Evolutionary conservation across 2,113 vertebrate genomes (phyloP).

Genomic region (Bos taurus): ARS-UCD2.0 NC_037352.1:38037501-38038000

Average conservation of each 20-base stretch:
- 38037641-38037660: neutral
- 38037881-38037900: no score
- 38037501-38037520: neutral
- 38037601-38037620: neutral
- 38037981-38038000: constrained; percentile 93
- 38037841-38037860: neutral
- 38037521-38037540: neutral
- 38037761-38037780: neutral
- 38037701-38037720: neutral
- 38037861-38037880: neutral
- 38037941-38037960: neutral
- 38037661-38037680: neutral
- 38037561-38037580: accelerated
- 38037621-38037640: neutral
- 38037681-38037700: neutral
- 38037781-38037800: neutral
- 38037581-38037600: neutral
- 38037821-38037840: neutral
- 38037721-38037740: neutral
- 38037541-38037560: neutral
- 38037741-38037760: neutral
- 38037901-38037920: neutral
- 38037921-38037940: neutral
- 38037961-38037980: neutral
- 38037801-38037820: neutral